Evolutionary conservation across 2,797 vertebrate species (phyloP), one percentile per base, ranked within the genome.

Genomic region (Emys orbicularis): DNA sequence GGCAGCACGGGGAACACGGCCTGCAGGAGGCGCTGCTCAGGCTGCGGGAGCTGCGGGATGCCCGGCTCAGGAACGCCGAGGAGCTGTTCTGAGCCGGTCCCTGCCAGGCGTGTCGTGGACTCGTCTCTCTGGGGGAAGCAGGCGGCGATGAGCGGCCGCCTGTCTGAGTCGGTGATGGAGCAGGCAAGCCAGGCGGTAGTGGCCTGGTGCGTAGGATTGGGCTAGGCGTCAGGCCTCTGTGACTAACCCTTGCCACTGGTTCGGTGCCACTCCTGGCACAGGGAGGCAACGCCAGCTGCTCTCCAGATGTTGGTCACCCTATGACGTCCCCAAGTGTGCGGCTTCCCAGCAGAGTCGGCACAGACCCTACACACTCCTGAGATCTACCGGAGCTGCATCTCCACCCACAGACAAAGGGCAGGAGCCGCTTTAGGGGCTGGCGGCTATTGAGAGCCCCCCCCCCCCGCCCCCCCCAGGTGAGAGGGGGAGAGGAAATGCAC

Each of bases 1-100:
- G 95, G 53, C 99, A 97, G 80, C 98, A 99, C 2, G 99, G 99
- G 2, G 98, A 98, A 92, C 96, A 96, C 83, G 90, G 88, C 5
- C 80, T 98, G 27, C 79, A 96, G 1, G 98, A 98, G 80, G 98
- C 98, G 21, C 97, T 99, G 92, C 54, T 4, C 47, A 97, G 98
- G 65, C 98, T 99, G 91, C 95, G 25, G 16, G 97, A 98, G 76
- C 98, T 99, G 13, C 97, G 98, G 94, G 97, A 98, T 61, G 29
- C 92, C 86, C 95, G 98, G 5, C 95, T 84, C 97, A 98, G 98
- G 88, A 98, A 99, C 52, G 96, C 98, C 0, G 98, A 97, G n/a
- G 98, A 99, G 1, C 86, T 98, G 5, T 98, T 99, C 91, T 99
- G 97, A 99, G 79, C 29, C n/a, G 3, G 7, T 2, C 12, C 18